These are phyloP conservation scores for Steinernema hermaphroditum DNA, from an alignment of 2,888 invertebrate species.

Conservation along the genomic window DNA sequence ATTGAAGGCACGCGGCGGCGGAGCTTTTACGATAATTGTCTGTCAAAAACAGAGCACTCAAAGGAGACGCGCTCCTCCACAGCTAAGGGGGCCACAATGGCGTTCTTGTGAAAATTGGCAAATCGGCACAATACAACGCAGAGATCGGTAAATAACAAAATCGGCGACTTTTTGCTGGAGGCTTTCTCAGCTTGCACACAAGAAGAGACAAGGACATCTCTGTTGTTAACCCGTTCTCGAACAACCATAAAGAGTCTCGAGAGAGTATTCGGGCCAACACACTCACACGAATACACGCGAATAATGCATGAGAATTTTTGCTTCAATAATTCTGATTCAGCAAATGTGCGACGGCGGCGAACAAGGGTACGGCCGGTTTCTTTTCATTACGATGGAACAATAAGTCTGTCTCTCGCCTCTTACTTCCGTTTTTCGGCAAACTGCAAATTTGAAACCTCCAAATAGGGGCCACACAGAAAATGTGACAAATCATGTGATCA, in stretches of 20 bases:
- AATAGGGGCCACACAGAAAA: no score
- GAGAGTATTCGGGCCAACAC: constrained; percentile 26
- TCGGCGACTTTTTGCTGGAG: no score
- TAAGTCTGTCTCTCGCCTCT: no score
- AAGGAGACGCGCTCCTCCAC: background rate
- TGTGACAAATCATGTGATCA: no score
- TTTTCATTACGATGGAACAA: no score
- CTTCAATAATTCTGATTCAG: constrained; percentile 17
- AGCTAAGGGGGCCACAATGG: background rate
- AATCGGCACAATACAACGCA: no score
- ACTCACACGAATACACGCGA: constrained; percentile 12
- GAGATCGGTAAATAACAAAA: no score
- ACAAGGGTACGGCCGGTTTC: no score
- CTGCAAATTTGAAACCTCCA: no score
- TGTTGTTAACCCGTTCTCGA: constrained; percentile 23
- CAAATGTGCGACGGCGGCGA: constrained; percentile 5
- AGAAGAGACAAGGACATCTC: constrained; percentile 21
- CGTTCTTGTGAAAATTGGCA: no score
- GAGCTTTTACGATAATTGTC: constrained; percentile 22
- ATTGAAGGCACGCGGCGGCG: constrained; percentile 3
- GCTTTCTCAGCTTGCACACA: no score
- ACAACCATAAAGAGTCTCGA: constrained; percentile 29
- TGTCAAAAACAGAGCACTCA: constrained; percentile 29
- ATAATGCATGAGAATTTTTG: constrained; percentile 31
- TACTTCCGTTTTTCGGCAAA: no score